A percentile compares a stretch with the other conserved stretches of the same genome.
Conservation (phyloP, 2,113 vertebrate genomes). For the human region DNA sequence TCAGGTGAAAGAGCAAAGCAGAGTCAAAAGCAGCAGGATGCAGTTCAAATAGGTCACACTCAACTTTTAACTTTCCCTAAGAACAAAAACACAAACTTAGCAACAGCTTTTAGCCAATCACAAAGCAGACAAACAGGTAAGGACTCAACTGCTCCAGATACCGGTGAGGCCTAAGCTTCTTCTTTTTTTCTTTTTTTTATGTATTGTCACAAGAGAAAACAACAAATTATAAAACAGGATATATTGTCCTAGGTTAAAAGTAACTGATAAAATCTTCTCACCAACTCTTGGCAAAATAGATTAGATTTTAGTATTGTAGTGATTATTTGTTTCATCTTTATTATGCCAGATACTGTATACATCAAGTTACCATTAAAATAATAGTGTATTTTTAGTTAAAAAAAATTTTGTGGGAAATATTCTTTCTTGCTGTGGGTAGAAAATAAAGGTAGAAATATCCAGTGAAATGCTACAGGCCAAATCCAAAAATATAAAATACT, state of each 20-base stretch:
- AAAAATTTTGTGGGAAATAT: constrained; percentile 16
- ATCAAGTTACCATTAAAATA: constrained; percentile 49
- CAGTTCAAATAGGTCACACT: constrained; percentile 77
- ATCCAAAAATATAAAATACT: constrained; percentile 23
- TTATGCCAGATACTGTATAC: not conserved
- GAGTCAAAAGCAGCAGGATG: constrained; percentile 65
- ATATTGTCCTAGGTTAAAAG: constrained; percentile 52
- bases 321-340: constrained; percentile 49
- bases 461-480: not conserved
- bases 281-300: constrained; percentile 25
- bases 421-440: constrained; percentile 20
- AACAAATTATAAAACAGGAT: constrained; percentile 64
- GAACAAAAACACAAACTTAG: constrained; percentile 88
- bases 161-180: constrained; percentile 58
- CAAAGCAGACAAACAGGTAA: constrained; percentile 87
- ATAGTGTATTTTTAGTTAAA: not conserved
- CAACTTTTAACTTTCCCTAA: constrained; percentile 86
- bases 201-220: constrained; percentile 55
- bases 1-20: constrained; percentile 29
- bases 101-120: constrained; percentile 87
- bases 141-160: constrained; percentile 81
- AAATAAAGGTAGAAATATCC: not conserved
- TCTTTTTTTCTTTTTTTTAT: constrained; percentile 30
- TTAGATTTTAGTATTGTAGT: constrained; percentile 3
- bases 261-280: constrained; percentile 46